Evolutionary conservation across 2,888 invertebrate genomes (phyloP), one percentile per base, ranked within the genome.

Genomic region (Pristionchus fissidentatus): DNA sequence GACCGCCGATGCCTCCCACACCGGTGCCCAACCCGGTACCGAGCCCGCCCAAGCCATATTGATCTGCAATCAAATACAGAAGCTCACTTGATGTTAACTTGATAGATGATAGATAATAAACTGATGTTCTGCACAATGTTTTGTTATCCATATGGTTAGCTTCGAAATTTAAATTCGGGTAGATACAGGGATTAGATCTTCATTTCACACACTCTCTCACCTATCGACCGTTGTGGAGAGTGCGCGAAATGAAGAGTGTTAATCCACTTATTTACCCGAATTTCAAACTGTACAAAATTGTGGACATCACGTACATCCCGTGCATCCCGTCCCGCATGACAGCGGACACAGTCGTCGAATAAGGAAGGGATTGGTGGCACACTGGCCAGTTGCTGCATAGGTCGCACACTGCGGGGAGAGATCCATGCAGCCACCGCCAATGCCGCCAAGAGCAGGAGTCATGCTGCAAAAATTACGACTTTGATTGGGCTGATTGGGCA

Each of bases 391-490:
- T 15, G 82, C 46, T 0, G 52, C 82, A 43, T 82, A 82, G 1
- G 70, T 70, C 13, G 82, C 82, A 41, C 82, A 82, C 22, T 82
- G 82, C 5, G 82, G 82, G 49, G 82, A 82, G 35, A 82, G 70
- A 52, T 82, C 82, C 43, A 66, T 55, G 41, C 82, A 82, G 19
- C 46, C 38, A 10, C 78, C 78, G 1, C 35, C 38, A n/a, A n/a
- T n/a, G 8, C 15, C 29, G 19, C 66, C 66, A 35, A 66, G 3
- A 22, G 55, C 78, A 60, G 41, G 41, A 19, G 38, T 26, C 55
- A 78, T 52, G n/a, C 8, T 13, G 55, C 13, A 55, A 55, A 13
- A n/a, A 55, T 55, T 22, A 13, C 7, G 55, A 13, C 7, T n/a
- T n/a, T n/a, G n/a, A n/a, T n/a, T n/a, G n/a, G n/a, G n/a, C n/a